Base-by-base conservation (phyloP, 2,888 invertebrate species). In the Eupithecia exiguata region DNA sequence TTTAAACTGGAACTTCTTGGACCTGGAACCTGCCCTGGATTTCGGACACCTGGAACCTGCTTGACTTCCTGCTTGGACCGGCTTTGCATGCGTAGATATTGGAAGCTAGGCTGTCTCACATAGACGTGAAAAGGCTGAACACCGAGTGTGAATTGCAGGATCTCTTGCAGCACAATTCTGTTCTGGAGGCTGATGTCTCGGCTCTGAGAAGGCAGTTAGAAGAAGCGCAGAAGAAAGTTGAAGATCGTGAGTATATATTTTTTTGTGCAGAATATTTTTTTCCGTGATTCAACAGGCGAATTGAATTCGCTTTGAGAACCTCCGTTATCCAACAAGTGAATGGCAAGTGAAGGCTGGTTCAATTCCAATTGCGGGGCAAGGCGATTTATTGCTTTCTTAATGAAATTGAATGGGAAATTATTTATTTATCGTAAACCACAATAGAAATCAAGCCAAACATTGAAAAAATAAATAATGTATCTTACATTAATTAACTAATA, bases 161-260 rank as follows among this genome's bases (percentile, higher is more conserved):
- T 84, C 89, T 96, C 78, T 90, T 96, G 77, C 95, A 96, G 84
- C 96, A 97, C 86, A 97, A 97, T 88, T 95, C 96, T 78, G 95
- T 96, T 75, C 88, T 97, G 67, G 96, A 96, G 83, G 93, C 93
- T 21, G 95, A 95, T 86, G 88, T 96, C 77, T 91, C 89, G 61
- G 93, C 95, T 66, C 86, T 95, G 46, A 95, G 92, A 82, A 89
- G 87, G 76, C 95, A 95, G 80, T 82, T 94, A 72, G 89, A 91
- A 65, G 91, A 92, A 61, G 88, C 92, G 67, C 90, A 89, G 76
- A 82, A 76, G 73, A 88, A 89, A 70, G 82, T 94, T 49, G 89
- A 89, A 70, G 89, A 89, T 83, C 91, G 95, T 95, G 81, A 92
- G 92, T 91, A 77, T 75, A 68, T 72, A 10, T 21, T 3, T 38